Evolutionary conservation across 2,113 vertebrate genomes (phyloP).

Genomic region (Propithecus coquereli): DNA sequence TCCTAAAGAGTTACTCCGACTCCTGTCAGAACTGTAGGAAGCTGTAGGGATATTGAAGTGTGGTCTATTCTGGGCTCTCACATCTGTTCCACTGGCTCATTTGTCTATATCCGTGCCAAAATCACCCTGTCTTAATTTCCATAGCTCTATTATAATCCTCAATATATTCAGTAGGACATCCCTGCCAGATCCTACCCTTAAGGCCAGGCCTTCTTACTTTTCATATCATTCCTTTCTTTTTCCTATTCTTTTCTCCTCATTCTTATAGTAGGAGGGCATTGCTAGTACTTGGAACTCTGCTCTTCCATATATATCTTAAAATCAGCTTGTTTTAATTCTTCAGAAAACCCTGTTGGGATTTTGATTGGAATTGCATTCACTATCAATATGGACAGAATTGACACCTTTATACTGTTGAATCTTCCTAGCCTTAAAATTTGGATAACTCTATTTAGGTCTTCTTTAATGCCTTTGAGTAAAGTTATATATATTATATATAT

Average conservation of each 20-base stretch:
- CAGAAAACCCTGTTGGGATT: background rate
- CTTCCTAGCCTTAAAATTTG: background rate
- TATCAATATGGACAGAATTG: background rate
- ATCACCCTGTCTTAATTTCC: background rate
- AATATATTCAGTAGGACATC: background rate
- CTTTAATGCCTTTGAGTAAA: slow-evolving; percentile 23
- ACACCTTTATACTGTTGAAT: background rate
- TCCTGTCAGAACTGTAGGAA: background rate
- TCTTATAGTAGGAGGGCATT: background rate
- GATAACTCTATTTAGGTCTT: background rate
- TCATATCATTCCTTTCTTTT: background rate
- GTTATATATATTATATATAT: background rate
- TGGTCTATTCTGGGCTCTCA: background rate
- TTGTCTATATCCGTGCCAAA: background rate
- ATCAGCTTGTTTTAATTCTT: slow-evolving; percentile 17
- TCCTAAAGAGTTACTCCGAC: background rate
- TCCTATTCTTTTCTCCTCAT: background rate
- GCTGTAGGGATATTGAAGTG: background rate
- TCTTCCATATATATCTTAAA: slow-evolving; percentile 23
- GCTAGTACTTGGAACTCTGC: background rate
- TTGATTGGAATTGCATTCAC: slow-evolving; percentile 1
- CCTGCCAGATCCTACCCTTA: background rate
- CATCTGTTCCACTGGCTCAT: background rate
- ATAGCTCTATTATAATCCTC: background rate
- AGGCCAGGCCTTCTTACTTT: slow-evolving; percentile 10